A percentile compares a stretch with the other conserved stretches of the same genome.
phyloP scores from a whole-genome alignment of 2,797 vertebrate species.

The Odontamblyopus rebecca region DNA sequence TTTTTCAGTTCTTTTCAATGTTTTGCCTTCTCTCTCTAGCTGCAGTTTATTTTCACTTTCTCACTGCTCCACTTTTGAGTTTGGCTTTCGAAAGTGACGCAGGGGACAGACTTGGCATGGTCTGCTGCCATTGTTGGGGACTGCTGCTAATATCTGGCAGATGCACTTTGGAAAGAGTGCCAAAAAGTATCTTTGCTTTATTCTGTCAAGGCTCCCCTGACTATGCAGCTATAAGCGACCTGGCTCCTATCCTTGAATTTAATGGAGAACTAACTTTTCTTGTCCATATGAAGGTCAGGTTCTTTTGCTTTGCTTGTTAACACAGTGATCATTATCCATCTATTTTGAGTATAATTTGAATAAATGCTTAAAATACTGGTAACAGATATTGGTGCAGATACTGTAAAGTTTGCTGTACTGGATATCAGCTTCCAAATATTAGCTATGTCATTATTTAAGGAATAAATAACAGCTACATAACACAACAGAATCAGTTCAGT shows the following conservation, averaged over 20 bases:
- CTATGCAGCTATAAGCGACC: slow-evolving; percentile 23
- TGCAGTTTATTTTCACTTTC: slow-evolving; percentile 7
- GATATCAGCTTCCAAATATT: too few relatives aligned
- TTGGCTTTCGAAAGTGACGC: slow-evolving; percentile 27
- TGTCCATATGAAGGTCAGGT: slow-evolving; percentile 6
- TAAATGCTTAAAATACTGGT: too few relatives aligned
- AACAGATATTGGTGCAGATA: too few relatives aligned
- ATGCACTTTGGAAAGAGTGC: slow-evolving; percentile 46
- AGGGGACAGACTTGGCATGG: slow-evolving; percentile 41
- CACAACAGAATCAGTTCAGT: too few relatives aligned
- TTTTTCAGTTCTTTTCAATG: slow-evolving; percentile 17
- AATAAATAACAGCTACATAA: too few relatives aligned
- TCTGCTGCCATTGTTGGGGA: slow-evolving; percentile 40
- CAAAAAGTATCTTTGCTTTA: slow-evolving; percentile 17
- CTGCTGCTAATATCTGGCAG: slow-evolving; percentile 58
- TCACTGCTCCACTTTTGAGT: slow-evolving; percentile 9
- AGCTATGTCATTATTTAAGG: too few relatives aligned
- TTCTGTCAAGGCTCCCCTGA: slow-evolving; percentile 28
- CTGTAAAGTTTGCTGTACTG: too few relatives aligned
- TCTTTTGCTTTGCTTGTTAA: neutral
- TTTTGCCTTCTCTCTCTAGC: slow-evolving; percentile 8
- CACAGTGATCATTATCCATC: neutral
- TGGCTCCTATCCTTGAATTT: slow-evolving; percentile 23
- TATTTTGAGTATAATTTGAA: too few relatives aligned
- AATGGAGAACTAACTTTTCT: slow-evolving; percentile 6